Conservation (phyloP, 2,797 vertebrate species). For the Chelmon rostratus region DNA sequence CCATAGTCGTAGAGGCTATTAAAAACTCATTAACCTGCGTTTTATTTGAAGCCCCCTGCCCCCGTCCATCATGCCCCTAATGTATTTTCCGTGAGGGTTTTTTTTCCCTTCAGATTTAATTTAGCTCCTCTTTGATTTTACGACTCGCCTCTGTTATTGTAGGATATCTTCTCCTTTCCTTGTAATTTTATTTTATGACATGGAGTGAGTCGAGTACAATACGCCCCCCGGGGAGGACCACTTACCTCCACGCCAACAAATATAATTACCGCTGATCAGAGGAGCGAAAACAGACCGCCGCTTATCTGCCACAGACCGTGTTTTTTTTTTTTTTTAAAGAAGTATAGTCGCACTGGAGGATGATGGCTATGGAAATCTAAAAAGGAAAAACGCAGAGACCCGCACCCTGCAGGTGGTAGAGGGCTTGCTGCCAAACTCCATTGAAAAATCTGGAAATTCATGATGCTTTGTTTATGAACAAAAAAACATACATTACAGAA, state of each 20-base stretch:
- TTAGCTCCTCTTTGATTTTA: slow-evolving; percentile 83
- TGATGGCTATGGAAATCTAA: slow-evolving; percentile 41
- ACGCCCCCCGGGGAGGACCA: slow-evolving; percentile 77
- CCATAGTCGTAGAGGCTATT: slow-evolving; percentile 71
- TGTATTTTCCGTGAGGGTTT: slow-evolving; percentile 81
- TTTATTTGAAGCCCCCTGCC: slow-evolving; percentile 78
- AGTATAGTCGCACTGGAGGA: slow-evolving; percentile 72
- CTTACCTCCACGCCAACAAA: slow-evolving; percentile 83
- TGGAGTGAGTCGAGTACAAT: slow-evolving; percentile 79
- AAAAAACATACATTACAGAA: background rate
- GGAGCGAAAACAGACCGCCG: slow-evolving; percentile 86
- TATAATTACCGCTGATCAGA: slow-evolving; percentile 82
- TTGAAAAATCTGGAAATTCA: background rate
- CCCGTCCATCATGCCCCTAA: slow-evolving; percentile 74
- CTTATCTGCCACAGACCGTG: slow-evolving; percentile 85
- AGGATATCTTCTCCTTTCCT: slow-evolving; percentile 85
- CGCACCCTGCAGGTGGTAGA: background rate
- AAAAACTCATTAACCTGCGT: slow-evolving; percentile 81
- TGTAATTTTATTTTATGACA: slow-evolving; percentile 84
- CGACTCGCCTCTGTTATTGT: slow-evolving; percentile 82
- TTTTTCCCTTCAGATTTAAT: slow-evolving; percentile 73
- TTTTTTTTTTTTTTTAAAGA: slow-evolving; percentile 42
- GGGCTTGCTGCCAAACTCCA: slow-evolving; percentile 6
- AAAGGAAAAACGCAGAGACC: slow-evolving; percentile 12
- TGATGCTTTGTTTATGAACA: background rate